Conservation (phyloP, 1,140 invertebrate species). For the Oryctes rhinoceros region DNA sequence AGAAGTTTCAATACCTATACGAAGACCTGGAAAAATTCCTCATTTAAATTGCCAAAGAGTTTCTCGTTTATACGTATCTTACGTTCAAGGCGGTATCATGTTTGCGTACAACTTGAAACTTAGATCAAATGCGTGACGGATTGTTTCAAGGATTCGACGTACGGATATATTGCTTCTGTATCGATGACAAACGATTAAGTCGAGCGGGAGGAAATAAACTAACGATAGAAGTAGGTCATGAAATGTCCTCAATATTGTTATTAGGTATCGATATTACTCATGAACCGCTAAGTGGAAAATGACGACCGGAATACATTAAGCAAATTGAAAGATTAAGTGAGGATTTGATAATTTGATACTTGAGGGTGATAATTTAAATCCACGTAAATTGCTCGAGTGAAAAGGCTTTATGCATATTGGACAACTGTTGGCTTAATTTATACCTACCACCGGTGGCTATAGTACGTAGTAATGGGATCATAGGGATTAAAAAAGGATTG, state of each 20-base stretch:
- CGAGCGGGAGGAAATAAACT: not conserved
- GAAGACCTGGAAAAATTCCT: not conserved
- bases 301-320: too few species aligned
- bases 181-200: not conserved
- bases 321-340: too few species aligned
- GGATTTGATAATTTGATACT: too few species aligned
- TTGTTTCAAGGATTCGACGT: not conserved
- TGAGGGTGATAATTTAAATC: too few species aligned
- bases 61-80: not conserved
- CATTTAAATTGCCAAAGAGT: constrained; percentile 33
- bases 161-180: not conserved
- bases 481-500: too few species aligned
- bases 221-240: not conserved
- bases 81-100: not conserved
- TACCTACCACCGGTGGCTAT: too few species aligned
- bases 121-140: not conserved
- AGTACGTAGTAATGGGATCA: too few species aligned
- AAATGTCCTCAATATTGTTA: not conserved
- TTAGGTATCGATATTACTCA: too few species aligned
- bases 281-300: too few species aligned
- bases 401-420: too few species aligned
- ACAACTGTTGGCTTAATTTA: too few species aligned
- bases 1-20: constrained; percentile 1
- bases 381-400: too few species aligned
- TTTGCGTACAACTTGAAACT: not conserved